Evolutionary conservation across 2,888 invertebrate species (phyloP).

Genomic region (Ophion ellenae): DNA sequence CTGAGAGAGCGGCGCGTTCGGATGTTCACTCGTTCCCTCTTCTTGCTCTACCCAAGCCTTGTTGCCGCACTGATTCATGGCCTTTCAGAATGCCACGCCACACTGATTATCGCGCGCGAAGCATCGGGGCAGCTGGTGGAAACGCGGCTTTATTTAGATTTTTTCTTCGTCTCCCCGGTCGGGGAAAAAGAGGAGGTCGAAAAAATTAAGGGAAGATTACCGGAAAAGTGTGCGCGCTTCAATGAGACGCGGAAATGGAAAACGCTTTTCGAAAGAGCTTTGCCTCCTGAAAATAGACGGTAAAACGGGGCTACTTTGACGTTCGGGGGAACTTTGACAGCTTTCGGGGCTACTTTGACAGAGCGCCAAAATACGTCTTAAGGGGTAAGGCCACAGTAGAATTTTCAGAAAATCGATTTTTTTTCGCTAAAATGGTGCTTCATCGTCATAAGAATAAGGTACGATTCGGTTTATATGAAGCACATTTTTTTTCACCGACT

Average conservation of each 20-base stretch:
- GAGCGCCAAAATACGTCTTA: too few species aligned
- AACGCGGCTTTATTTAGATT: constrained; percentile 45
- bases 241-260: constrained; percentile 7
- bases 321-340: too few species aligned
- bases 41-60: background rate
- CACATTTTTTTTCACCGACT: too few species aligned
- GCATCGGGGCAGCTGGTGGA: constrained; percentile 47
- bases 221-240: background rate
- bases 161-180: background rate
- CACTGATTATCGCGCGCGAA: constrained; percentile 58
- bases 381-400: too few species aligned
- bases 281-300: background rate
- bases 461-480: too few species aligned
- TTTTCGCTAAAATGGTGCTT: too few species aligned
- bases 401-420: too few species aligned
- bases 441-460: too few species aligned
- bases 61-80: constrained; percentile 59
- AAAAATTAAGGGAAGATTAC: constrained; percentile 5
- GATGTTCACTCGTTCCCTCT: constrained; percentile 21
- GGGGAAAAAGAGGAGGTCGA: background rate
- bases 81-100: constrained; percentile 52
- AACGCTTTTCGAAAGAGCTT: background rate
- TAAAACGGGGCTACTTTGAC: background rate
- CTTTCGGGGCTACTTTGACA: too few species aligned
- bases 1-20: constrained; percentile 37